These are phyloP conservation scores for Zosterops pallidus DNA, from an alignment of 2,113 vertebrate species.

Conservation along the genomic window DNA sequence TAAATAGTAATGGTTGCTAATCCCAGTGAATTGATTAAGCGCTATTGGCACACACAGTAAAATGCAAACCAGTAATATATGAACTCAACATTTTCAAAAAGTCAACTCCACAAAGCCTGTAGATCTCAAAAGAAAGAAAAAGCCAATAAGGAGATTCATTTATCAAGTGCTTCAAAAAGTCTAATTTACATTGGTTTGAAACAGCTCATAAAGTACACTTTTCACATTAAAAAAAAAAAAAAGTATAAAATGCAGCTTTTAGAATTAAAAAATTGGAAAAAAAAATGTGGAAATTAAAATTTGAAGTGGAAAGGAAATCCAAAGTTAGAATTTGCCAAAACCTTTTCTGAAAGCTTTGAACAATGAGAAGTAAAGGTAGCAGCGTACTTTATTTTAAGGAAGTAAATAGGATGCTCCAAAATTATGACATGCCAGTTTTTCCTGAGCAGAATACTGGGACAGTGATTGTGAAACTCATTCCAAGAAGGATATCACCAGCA, in stretches of 20 bases:
- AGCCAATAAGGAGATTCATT: not conserved
- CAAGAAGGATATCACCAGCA: not conserved
- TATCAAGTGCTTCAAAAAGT: not conserved
- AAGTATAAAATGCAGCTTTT: not conserved
- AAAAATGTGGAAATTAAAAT: not conserved
- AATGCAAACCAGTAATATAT: not conserved
- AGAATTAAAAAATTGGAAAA: fast-evolving
- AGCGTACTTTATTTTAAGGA: not conserved
- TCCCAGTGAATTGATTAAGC: not conserved
- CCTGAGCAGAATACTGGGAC: not conserved
- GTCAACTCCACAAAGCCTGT: not conserved
- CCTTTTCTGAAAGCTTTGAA: not conserved
- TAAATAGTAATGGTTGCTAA: not conserved
- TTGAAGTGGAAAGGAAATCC: not conserved
- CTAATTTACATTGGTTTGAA: not conserved
- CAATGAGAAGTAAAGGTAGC: fast-evolving
- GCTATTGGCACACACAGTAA: not conserved
- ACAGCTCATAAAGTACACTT: not conserved
- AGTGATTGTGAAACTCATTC: not conserved
- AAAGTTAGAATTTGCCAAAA: not conserved
- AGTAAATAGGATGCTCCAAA: not conserved
- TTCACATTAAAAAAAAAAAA: not conserved
- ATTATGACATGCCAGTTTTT: not conserved
- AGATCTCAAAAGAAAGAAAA: not conserved
- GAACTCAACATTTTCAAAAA: not conserved